Evolutionary conservation across 2,888 invertebrate species (phyloP).

Genomic region (Chymomyza amoena): DNA sequence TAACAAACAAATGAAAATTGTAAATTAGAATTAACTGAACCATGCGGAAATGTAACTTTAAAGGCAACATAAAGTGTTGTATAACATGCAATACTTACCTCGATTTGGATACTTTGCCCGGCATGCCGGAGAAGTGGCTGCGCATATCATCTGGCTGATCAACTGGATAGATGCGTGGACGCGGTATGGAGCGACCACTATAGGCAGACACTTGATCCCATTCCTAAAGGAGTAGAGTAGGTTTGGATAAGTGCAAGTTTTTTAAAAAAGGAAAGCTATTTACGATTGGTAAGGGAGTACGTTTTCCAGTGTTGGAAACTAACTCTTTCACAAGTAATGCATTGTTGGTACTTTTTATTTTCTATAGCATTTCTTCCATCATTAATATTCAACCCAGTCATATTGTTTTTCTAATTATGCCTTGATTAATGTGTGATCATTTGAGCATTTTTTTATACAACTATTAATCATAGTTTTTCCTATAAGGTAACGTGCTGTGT

Average conservation of each 20-base stretch:
- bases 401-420: neutral
- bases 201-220: slow-evolving; percentile 95
- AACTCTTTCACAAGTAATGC: no score
- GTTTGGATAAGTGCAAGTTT: no score
- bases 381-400: neutral
- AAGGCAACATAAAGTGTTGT: slow-evolving; percentile 11
- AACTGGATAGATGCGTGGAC: slow-evolving; percentile 90
- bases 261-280: neutral
- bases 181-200: slow-evolving; percentile 92
- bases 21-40: slow-evolving; percentile 34
- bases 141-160: slow-evolving; percentile 88
- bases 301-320: no score
- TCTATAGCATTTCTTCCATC: neutral
- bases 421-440: neutral
- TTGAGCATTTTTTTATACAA: neutral
- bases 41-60: slow-evolving; percentile 24
- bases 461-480: neutral
- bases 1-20: slow-evolving; percentile 40
- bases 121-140: slow-evolving; percentile 86
- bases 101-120: slow-evolving; percentile 79
- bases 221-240: slow-evolving; percentile 79
- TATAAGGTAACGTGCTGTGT: no score
- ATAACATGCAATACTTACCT: slow-evolving; percentile 73
- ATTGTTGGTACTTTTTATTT: no score
- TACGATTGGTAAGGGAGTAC: no score